Base-by-base conservation (phyloP, 2,888 invertebrate species). In the Catocala nupta region DNA sequence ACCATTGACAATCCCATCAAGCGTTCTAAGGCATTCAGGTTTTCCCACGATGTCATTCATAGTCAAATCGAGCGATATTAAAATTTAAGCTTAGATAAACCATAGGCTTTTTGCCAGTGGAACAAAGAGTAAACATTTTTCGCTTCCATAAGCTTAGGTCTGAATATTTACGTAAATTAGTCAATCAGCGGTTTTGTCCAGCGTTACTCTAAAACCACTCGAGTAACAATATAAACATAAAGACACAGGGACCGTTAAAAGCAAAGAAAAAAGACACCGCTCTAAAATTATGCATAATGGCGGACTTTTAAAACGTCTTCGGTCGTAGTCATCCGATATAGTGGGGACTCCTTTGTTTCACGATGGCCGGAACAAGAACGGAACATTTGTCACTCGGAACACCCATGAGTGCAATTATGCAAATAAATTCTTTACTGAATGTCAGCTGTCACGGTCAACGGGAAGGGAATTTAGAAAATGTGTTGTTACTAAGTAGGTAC, bases 341-440 rank as follows among this genome's bases (percentile, higher is more conserved):
- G 44, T 52, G 43, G 11, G 49, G 48, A 25, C 25, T 62, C 45
- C 50, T 55, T 63, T 63, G 53, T 55, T 55, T 42, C 50, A 5
- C 36, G 12, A 13, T 44, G 48, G 49, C 45, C n/a, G 49, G 58
- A 53, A 55, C 50, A 39, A 53, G 34, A 52, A 33, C 49, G 49
- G 57, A 53, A 53, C 48, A 61, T 52, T 68, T 60, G 48, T 55
- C 60, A 54, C 59, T 10, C 55, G 48, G 51, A 61, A 72, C 59
- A 43, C 57, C 65, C 63, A 72, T 70, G 66, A 63, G 68, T 68
- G 68, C 61, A 68, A 66, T 71, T 76, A 76, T 75, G 70, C 56
- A 70, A 75, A 75, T 69, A 63, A 50, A 43, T 45, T 54, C 12
- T 33, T 36, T 10, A 34, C 0, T 47, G 16, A 34, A 16, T 55